Evolutionary conservation across 2,113 vertebrate genomes (phyloP).

Genomic region (Pholis gunnellus): DNA sequence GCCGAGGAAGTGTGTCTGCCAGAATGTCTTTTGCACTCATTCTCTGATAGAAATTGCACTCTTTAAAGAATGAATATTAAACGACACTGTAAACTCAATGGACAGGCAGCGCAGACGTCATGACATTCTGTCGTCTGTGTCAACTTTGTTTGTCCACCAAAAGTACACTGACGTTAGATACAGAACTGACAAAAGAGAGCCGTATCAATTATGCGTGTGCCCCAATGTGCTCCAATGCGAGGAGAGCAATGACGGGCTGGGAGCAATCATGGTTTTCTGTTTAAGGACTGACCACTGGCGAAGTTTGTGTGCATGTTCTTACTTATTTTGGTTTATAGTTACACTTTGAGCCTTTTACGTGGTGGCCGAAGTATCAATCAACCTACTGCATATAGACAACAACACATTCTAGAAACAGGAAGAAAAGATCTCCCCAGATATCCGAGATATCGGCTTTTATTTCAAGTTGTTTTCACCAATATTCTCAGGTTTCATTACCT

Average conservation of each 20-base stretch:
- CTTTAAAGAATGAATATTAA: background rate
- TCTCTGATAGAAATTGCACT: background rate
- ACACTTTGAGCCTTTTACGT: background rate
- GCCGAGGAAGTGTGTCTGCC: background rate
- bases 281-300: background rate
- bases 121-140: background rate
- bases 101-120: background rate
- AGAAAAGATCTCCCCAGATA: background rate
- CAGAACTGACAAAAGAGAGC: background rate
- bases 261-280: slow-evolving; percentile 2
- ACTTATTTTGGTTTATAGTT: background rate
- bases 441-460: background rate
- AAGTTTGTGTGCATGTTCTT: background rate
- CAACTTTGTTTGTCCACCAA: background rate
- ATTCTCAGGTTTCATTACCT: background rate
- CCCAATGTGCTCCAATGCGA: background rate
- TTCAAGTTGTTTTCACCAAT: background rate
- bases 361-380: background rate
- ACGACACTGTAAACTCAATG: background rate
- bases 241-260: background rate
- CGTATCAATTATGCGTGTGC: background rate
- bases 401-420: background rate
- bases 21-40: background rate
- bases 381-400: background rate
- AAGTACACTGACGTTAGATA: background rate